phyloP scores from a whole-genome alignment of 2,888 invertebrate species.

The Phaedon cochleariae region DNA sequence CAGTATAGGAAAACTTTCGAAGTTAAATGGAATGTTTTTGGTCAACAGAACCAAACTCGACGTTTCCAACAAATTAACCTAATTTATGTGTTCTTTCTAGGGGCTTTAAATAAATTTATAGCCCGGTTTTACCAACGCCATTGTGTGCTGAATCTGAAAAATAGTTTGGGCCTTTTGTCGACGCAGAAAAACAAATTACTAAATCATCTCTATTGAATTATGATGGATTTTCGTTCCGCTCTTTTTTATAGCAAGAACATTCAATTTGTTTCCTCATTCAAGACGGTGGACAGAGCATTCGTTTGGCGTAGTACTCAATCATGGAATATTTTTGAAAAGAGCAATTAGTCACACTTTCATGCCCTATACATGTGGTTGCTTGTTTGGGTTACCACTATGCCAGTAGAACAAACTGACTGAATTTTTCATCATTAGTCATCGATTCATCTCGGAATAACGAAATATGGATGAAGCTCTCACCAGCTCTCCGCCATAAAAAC shows the following conservation, averaged over 20 bases:
- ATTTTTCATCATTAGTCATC: too few relatives aligned
- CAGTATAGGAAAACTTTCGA: conserved; percentile 13
- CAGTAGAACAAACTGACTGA: too few relatives aligned
- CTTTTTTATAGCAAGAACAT: not conserved
- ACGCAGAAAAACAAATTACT: conserved; percentile 30
- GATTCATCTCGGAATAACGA: too few relatives aligned
- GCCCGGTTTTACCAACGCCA: conserved; percentile 15
- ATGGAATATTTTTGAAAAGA: not conserved
- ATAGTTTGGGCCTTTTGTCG: conserved; percentile 24
- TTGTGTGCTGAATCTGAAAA: conserved; percentile 28
- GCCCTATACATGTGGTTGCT: too few relatives aligned
- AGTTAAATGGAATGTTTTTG: conserved; percentile 29
- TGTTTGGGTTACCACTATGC: too few relatives aligned
- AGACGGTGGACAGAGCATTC: not conserved
- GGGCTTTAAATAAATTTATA: conserved; percentile 34
- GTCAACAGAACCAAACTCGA: conserved; percentile 29
- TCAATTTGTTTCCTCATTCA: not conserved
- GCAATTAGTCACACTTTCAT: not conserved
- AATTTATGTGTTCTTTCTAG: conserved; percentile 32
- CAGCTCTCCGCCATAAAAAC: too few relatives aligned
- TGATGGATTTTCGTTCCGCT: conserved; percentile 10
- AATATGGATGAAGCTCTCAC: too few relatives aligned
- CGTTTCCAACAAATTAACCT: conserved; percentile 34
- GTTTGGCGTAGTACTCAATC: not conserved
- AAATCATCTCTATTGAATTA: conserved; percentile 26